Conservation (phyloP, 2,797 vertebrate species). For the Orientallactaga sibirica region DNA sequence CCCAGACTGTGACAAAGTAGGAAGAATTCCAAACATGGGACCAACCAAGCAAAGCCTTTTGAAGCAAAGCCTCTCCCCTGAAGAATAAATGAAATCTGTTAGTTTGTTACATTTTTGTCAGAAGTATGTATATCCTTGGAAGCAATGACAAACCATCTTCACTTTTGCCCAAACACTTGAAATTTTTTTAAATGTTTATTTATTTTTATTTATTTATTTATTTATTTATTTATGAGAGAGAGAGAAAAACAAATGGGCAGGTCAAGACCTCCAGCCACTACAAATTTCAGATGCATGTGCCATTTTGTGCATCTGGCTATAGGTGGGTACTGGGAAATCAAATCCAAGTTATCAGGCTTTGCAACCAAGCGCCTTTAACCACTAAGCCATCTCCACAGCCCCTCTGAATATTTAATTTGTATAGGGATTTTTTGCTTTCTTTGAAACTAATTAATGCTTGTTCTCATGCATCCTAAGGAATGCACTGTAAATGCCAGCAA, state of each 20-base stretch:
- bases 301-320: too few relatives aligned
- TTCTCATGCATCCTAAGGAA: not conserved
- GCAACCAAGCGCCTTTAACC: too few relatives aligned
- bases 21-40: not conserved
- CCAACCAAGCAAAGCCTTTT: not conserved
- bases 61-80: not conserved
- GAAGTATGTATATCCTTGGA: not conserved
- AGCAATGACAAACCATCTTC: not conserved
- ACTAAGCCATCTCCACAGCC: too few relatives aligned
- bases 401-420: not conserved
- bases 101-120: not conserved
- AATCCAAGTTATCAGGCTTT: too few relatives aligned
- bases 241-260: too few relatives aligned
- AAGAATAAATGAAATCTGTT: not conserved
- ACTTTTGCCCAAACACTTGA: constrained; percentile 25
- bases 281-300: too few relatives aligned
- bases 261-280: too few relatives aligned
- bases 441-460: constrained; percentile 28
- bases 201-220: too few relatives aligned
- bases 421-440: constrained; percentile 17
- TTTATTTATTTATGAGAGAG: too few relatives aligned
- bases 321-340: too few relatives aligned
- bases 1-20: not conserved
- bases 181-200: too few relatives aligned
- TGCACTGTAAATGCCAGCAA: not conserved